Base-by-base conservation (phyloP, 1,140 invertebrate genomes). In the Antheraea mylitta region DNA sequence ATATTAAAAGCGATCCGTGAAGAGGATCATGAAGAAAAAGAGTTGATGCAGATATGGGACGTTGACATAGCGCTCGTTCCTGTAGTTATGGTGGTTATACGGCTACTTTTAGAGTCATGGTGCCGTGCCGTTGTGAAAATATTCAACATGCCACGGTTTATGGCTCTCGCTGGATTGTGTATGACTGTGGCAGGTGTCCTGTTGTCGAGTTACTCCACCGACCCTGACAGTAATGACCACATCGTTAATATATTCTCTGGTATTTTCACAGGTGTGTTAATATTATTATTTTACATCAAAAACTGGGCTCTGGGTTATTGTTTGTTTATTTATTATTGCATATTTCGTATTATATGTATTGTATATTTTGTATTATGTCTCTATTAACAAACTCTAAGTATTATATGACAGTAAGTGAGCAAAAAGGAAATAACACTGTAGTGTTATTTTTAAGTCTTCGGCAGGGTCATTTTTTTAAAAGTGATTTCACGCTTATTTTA, bases 51-150 rank as follows among this genome's bases (percentile, higher is more conserved):
- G 36, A 76, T 94, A 74, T 93, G 93, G 92, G 91, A 90, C 48
- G 82, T 92, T 59, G 92, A 93, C 73, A 87, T 94, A 68, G 89
- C 91, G 4, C 73, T 94, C 22, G 93, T 94, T 18, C 94, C 94
- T 9, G 91, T 94, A 75, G 81, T 94, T 19, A 89, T 93, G 72
- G 83, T 89, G 19, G 92, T 94, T 4, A 94, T 94, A 72, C 89
- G 87, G 68, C 77, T 92, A 1, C 77, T 93, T 0, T 69, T 89
- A 79, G 93, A 94, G 79, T 94, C 94, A 58, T 94, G 94, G 94
- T 93, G 93, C 58, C 82, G 83, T 22, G 88, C 90, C 37, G 87
- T 94, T 13, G 87, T 94, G 63, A 92, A 90, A 68, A 81, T 93
- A 64, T 93, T 94, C 62, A 92, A 93, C 38, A 90, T 92, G 72